A percentile compares a stretch with the other conserved stretches of the same genome.
These are phyloP conservation scores for Ladona fulva DNA, from an alignment of 1,140 invertebrate species.

Conservation along the genomic window DNA sequence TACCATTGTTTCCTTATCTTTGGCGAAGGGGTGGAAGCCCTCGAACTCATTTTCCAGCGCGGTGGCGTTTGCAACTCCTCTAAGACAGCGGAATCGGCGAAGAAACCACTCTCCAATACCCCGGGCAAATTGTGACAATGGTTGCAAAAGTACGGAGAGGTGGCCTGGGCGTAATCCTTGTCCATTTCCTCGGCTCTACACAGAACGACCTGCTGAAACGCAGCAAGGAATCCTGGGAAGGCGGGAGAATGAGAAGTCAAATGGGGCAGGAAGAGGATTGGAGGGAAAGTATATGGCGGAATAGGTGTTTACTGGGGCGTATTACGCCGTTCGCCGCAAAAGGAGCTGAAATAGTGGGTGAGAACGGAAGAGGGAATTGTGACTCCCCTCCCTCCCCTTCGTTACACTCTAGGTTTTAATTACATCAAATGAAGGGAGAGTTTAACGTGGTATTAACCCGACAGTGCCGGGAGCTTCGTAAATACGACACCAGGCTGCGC, in stretches of 20 bases:
- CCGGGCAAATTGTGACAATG: not conserved
- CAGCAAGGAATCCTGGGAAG: not conserved
- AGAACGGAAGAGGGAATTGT: too few relatives aligned
- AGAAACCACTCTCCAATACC: not conserved
- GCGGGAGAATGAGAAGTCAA: not conserved
- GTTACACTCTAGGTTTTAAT: conserved; percentile 1
- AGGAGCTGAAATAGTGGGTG: not conserved
- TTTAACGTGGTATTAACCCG: not conserved
- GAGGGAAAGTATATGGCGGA: not conserved
- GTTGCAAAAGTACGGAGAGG: not conserved
- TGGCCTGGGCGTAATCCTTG: not conserved
- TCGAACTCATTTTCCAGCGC: not conserved
- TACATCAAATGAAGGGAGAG: not conserved
- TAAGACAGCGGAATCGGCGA: too few relatives aligned
- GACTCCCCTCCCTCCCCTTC: not conserved
- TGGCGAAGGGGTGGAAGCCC: not conserved
- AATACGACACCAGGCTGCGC: not conserved
- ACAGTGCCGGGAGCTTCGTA: not conserved
- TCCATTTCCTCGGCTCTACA: not conserved
- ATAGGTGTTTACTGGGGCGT: not conserved
- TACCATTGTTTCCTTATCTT: too few relatives aligned
- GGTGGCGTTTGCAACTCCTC: not conserved
- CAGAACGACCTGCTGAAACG: not conserved
- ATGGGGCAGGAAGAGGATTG: not conserved
- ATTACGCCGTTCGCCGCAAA: not conserved